These are phyloP conservation scores for Hypolimnas misippus DNA, from an alignment of 2,888 invertebrate species.

Conservation along the genomic window DNA sequence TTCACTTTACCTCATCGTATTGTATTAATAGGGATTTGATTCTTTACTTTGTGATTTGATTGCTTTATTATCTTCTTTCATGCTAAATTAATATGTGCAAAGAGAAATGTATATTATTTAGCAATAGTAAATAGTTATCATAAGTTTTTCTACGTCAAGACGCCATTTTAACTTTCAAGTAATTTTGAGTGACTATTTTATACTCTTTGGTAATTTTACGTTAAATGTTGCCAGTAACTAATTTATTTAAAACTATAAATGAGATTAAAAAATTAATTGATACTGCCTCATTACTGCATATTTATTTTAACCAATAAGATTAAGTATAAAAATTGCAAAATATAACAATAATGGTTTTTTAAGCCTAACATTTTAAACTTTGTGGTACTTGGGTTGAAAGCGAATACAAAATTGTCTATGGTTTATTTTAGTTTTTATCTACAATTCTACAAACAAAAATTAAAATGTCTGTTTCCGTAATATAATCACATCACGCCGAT, in stretches of 20 bases:
- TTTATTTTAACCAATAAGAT: too few relatives aligned
- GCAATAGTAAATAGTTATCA: not conserved
- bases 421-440: not conserved
- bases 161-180: constrained; percentile 17
- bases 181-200: too few relatives aligned
- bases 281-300: too few relatives aligned
- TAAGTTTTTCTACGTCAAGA: constrained; percentile 15
- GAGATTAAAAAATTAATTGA: not conserved
- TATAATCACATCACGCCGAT: constrained; percentile 1
- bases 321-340: too few relatives aligned
- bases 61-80: not conserved
- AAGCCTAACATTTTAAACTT: too few relatives aligned
- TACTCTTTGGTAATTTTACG: too few relatives aligned
- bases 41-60: not conserved
- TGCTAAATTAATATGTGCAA: not conserved
- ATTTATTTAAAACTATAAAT: too few relatives aligned
- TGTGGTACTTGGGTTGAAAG: too few relatives aligned
- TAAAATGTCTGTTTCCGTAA: constrained; percentile 1
- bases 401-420: not conserved
- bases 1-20: constrained; percentile 8
- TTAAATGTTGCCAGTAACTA: constrained; percentile 16
- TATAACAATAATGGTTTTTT: too few relatives aligned
- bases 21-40: not conserved
- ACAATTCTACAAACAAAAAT: too few relatives aligned
- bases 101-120: not conserved